These are phyloP conservation scores for Trogon melanurus DNA, from an alignment of 2,113 vertebrate species.

Conservation along the genomic window DNA sequence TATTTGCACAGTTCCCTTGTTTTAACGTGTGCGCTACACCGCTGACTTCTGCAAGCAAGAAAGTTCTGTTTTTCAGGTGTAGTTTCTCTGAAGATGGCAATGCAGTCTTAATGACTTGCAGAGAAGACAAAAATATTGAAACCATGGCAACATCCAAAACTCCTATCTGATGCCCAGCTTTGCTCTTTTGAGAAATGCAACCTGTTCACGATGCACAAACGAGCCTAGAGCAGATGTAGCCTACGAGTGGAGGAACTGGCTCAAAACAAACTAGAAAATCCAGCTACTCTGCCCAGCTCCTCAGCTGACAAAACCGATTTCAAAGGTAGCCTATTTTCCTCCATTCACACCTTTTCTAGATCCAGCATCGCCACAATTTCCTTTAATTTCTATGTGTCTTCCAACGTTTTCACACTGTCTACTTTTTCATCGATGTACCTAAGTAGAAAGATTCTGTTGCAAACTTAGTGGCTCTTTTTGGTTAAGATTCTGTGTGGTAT, in stretches of 20 bases:
- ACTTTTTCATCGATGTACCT: neutral
- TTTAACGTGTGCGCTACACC: neutral
- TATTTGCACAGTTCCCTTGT: neutral
- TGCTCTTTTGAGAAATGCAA: constrained; percentile 4
- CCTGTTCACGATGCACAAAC: neutral
- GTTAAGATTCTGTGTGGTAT: neutral
- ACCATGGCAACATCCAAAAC: constrained; percentile 58
- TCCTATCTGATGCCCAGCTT: constrained; percentile 2
- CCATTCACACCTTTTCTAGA: neutral
- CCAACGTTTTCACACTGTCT: neutral
- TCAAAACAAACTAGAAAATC: neutral
- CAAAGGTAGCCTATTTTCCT: neutral
- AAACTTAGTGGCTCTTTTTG: neutral
- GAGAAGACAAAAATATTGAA: constrained; percentile 47
- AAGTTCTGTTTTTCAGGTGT: neutral
- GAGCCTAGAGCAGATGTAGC: neutral
- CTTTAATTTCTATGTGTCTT: neutral
- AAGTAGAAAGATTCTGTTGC: neutral
- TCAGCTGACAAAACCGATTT: neutral
- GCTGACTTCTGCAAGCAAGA: neutral
- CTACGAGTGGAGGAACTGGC: neutral
- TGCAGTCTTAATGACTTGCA: constrained; percentile 7
- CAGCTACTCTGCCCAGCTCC: neutral
- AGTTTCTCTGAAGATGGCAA: neutral
- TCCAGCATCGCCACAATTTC: neutral